Percentiles rank a stretch among this genome's conserved stretches.
These are phyloP conservation scores for Daktulosphaira vitifoliae DNA, from an alignment of 1,140 invertebrate genomes.

Conservation along the genomic window DNA sequence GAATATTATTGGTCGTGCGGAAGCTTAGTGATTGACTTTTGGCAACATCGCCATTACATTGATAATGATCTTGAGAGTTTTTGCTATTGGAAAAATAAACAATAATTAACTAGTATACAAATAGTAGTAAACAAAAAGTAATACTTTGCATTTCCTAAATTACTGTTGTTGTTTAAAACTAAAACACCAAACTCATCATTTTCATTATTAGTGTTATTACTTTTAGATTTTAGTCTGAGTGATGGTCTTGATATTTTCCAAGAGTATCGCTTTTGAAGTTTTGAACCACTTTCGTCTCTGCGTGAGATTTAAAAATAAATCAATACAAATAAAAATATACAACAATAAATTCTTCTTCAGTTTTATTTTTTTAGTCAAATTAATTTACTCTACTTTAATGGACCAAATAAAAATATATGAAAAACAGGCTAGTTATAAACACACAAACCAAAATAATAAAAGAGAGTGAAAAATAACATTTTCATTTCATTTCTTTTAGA, in stretches of 20 bases:
- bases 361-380: too few species aligned
- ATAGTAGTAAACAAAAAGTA: neutral
- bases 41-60: conserved; percentile 60
- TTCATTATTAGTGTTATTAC: conserved; percentile 43
- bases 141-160: conserved; percentile 30
- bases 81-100: conserved; percentile 42
- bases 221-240: conserved; percentile 51
- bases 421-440: too few species aligned
- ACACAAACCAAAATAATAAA: too few species aligned
- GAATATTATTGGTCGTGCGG: neutral
- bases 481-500: too few species aligned
- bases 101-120: neutral
- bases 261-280: conserved; percentile 56
- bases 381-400: too few species aligned
- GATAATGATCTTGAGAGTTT: conserved; percentile 52
- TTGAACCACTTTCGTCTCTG: conserved; percentile 38
- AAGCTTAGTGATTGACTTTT: conserved; percentile 41
- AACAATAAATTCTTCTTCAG: too few species aligned
- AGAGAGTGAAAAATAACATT: too few species aligned
- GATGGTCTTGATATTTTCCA: conserved; percentile 61
- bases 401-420: too few species aligned
- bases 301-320: neutral
- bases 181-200: conserved; percentile 46
- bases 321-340: too few species aligned
- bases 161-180: conserved; percentile 53